Evolutionary conservation across 2,888 invertebrate genomes (phyloP).

Genomic region (Epinotia brunnichana): DNA sequence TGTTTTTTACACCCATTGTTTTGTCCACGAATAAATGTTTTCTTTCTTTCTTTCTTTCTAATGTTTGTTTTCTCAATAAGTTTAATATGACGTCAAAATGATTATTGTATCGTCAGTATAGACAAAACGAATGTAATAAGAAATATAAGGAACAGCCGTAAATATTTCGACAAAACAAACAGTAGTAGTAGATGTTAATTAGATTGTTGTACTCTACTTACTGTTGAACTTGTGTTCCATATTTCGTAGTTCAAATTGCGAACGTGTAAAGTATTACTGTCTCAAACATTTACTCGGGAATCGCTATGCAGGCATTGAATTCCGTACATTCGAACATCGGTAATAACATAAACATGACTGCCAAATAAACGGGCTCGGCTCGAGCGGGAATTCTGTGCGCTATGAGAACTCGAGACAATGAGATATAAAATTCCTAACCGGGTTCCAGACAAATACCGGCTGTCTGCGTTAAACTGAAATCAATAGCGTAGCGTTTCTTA

Average conservation of each 20-base stretch:
- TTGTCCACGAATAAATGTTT: no score
- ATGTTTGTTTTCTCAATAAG: no score
- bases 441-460: conserved; percentile 37
- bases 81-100: no score
- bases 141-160: no score
- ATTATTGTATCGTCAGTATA: no score
- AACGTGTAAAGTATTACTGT: background rate
- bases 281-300: conserved; percentile 16
- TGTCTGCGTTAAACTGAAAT: conserved; percentile 23
- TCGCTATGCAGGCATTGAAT: conserved; percentile 33
- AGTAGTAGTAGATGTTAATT: no score
- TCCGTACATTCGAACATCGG: conserved; percentile 44
- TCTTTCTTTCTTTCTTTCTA: no score
- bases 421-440: conserved; percentile 33
- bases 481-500: conserved; percentile 11
- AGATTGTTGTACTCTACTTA: no score
- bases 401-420: conserved; percentile 41
- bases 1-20: no score
- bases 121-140: no score
- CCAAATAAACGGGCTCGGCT: conserved; percentile 41
- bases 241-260: background rate
- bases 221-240: background rate
- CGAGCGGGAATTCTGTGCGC: conserved; percentile 41
- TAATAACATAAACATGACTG: conserved; percentile 45
- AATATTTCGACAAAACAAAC: no score